These are phyloP conservation scores for Trisateles emortualis DNA, from an alignment of 2,888 invertebrate genomes.

Conservation along the genomic window DNA sequence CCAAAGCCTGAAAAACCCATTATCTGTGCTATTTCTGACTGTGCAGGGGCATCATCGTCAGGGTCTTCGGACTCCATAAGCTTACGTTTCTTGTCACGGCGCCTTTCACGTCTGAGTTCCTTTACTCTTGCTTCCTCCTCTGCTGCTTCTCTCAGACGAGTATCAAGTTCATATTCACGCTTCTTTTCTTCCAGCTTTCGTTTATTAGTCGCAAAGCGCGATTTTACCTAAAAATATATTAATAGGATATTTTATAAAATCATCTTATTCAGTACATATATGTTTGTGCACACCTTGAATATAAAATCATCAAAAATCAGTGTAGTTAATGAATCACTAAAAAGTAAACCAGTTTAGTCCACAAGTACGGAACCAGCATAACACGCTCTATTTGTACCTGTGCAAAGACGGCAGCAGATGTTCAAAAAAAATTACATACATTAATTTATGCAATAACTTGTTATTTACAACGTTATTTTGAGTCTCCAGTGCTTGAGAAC, in stretches of 20 bases:
- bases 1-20: conserved; percentile 99
- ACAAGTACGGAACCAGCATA: too few relatives aligned
- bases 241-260: background rate
- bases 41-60: conserved; percentile 81
- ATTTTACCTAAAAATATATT: conserved; percentile 88
- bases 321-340: too few relatives aligned
- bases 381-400: too few relatives aligned
- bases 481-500: too few relatives aligned
- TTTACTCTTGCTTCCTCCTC: conserved; percentile 98
- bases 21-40: conserved; percentile 93
- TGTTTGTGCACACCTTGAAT: too few relatives aligned
- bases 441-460: too few relatives aligned
- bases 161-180: conserved; percentile 97
- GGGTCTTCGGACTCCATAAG: conserved; percentile 88
- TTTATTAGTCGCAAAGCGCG: conserved; percentile 96
- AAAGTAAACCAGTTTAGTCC: too few relatives aligned
- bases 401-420: too few relatives aligned
- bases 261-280: too few relatives aligned
- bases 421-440: too few relatives aligned
- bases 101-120: conserved; percentile 94
- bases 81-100: conserved; percentile 95
- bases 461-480: too few relatives aligned
- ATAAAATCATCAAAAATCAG: too few relatives aligned
- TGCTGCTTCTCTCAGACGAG: conserved; percentile 95
- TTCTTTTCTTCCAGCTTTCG: conserved; percentile 97